phyloP scores from a whole-genome alignment of 2,797 vertebrate genomes.

The Spinus pinus region DNA sequence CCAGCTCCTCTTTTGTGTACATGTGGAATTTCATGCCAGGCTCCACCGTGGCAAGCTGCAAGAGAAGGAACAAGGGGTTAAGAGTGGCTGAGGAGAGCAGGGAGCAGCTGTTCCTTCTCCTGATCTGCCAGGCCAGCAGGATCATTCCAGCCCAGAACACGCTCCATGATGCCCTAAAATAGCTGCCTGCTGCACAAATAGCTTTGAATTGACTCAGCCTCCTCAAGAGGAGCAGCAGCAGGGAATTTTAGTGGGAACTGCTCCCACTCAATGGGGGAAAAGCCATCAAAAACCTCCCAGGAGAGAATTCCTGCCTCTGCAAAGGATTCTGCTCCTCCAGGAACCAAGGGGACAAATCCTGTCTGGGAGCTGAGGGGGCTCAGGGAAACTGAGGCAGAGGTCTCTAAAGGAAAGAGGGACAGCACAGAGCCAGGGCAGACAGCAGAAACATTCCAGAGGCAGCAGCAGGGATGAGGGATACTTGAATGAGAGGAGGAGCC shows the following conservation, averaged over 20 bases:
- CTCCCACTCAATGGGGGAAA: background rate
- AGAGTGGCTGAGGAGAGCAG: background rate
- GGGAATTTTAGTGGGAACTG: background rate
- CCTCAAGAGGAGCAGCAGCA: slow-evolving; percentile 7
- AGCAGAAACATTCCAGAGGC: background rate
- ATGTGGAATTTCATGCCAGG: slow-evolving; percentile 98
- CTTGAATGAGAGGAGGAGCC: background rate
- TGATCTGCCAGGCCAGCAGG: slow-evolving; percentile 62
- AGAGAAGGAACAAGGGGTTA: slow-evolving; percentile 61
- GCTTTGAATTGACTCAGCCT: slow-evolving; percentile 63
- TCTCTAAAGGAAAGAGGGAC: background rate
- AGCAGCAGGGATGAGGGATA: background rate
- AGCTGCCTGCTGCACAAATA: slow-evolving; percentile 69
- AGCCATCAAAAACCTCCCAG: background rate
- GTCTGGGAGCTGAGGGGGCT: background rate
- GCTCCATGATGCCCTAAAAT: slow-evolving; percentile 65
- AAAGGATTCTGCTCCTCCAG: background rate
- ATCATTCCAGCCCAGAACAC: slow-evolving; percentile 14
- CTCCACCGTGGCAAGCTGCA: slow-evolving; percentile 92
- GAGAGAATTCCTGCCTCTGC: background rate
- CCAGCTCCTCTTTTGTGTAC: slow-evolving; percentile 98
- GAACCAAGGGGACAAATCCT: background rate
- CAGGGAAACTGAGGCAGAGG: background rate
- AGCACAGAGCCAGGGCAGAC: background rate
- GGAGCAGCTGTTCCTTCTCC: slow-evolving; percentile 63